Percentiles rank a stretch among this genome's conserved stretches.
phyloP scores from a whole-genome alignment of 2,797 vertebrate species.

The Natrix natrix region DNA sequence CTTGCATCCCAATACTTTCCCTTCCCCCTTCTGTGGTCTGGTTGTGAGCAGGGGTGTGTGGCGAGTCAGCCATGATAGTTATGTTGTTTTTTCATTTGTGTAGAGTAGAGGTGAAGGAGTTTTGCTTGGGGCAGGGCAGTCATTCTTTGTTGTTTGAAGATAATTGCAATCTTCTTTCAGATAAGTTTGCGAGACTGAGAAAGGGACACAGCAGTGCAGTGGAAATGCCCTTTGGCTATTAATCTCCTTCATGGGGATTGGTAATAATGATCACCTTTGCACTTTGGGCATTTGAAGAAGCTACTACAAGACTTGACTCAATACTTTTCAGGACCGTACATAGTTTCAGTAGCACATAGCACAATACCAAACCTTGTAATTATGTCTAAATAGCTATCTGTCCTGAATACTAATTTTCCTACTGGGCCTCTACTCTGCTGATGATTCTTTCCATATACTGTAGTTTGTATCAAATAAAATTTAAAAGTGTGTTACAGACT shows the following conservation, averaged over 20 bases:
- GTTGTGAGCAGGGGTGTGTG: no score
- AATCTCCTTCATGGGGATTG: neutral
- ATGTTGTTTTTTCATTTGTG: neutral
- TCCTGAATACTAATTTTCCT: neutral
- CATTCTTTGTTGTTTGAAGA: neutral
- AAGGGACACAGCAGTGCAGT: neutral
- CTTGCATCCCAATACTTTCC: no score
- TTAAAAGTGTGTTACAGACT: neutral
- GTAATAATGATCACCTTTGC: neutral
- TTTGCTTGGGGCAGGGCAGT: neutral
- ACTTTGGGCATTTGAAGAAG: neutral
- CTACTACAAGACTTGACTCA: neutral
- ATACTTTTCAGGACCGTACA: neutral
- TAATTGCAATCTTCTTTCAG: neutral
- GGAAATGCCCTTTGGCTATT: neutral
- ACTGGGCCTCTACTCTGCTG: neutral
- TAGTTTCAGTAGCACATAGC: neutral
- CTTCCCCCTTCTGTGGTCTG: no score
- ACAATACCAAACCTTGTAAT: neutral
- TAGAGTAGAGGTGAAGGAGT: neutral
- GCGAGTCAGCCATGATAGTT: no score
- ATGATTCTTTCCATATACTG: no score
- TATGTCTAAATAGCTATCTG: neutral
- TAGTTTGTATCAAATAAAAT: neutral
- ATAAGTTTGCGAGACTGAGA: neutral